Evolutionary conservation across 1,140 invertebrate species (phyloP), one percentile per base, ranked within the genome.

Genomic region (Contarinia nasturtii): DNA sequence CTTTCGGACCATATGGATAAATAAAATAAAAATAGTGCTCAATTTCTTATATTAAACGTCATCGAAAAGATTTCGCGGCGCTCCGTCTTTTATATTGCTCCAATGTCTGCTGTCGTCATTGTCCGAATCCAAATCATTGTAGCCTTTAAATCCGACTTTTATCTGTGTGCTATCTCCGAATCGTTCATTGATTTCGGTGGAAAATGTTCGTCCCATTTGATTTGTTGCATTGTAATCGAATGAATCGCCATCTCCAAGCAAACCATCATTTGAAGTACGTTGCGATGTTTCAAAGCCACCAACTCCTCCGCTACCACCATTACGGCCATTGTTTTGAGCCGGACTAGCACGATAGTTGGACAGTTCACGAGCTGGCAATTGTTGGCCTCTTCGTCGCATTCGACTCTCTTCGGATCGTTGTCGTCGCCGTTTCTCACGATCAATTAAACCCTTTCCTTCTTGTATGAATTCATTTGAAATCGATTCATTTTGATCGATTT

Each of bases 401-500:
- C 80, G 67, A 7, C 82, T 78, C 55, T 91, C 87, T 56, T 86
- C 82, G 7, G 74, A 69, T 47, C 88, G 72, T 60, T 89, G 84
- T 1, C 81, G 68, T 51, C 80, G 80, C 33, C 88, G 74, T 60
- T 82, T 84, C 55, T 91, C 87, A 79, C 85, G 66, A 59, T 84
- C 85, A 48, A 95, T 79, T 34, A 96, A 74, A 64, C 92, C 86
- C 56, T 79, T 71, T 1, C 94, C 93, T 67, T 97, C 91, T 56
- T 93, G 86, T 3, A 96, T 80, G 15, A 96, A 67, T 63, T 98
- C 92, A 0, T 78, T 80, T 1, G 90, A 93, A 49, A 95, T 77
- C 46, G 93, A 89, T 63, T 94, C 90, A 51, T 94, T 27, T 10
- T 27, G 27, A 27, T 27, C 27, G 27, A 27, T 27, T 27, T 27